Conservation (phyloP, 2,888 invertebrate species). For the Lapara coniferarum region DNA sequence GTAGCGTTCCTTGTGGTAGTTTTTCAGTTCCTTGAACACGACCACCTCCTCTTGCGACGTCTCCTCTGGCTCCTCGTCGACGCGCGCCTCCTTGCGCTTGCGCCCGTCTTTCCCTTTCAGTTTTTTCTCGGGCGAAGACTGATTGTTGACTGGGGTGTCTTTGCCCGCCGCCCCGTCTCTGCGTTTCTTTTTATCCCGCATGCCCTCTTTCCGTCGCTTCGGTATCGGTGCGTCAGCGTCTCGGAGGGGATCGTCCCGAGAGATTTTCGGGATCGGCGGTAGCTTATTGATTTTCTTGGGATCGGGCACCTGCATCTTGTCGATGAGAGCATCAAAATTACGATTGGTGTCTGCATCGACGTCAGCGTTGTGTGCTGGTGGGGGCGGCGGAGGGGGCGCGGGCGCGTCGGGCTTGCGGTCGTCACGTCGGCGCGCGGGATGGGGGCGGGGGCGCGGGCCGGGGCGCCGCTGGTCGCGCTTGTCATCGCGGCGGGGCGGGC, state of each 20-base stretch:
- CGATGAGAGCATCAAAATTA: conserved; percentile 36
- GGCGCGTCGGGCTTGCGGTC: conserved; percentile 27
- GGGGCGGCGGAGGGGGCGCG: conserved; percentile 29
- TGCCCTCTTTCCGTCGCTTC: conserved; percentile 51
- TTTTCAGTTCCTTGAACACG: conserved; percentile 83
- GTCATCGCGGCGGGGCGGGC: too few species aligned
- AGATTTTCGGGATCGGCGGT: conserved; percentile 74
- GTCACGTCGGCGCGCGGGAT: conserved; percentile 27
- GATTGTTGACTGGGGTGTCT: conserved; percentile 38
- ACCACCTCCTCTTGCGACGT: conserved; percentile 53
- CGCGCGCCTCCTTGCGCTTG: conserved; percentile 37
- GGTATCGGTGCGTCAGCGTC: conserved; percentile 29
- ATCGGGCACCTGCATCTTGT: conserved; percentile 54
- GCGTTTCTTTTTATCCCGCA: conserved; percentile 44
- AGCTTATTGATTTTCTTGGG: conserved; percentile 64
- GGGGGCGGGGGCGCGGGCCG: conserved; percentile 38
- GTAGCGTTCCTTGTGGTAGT: conserved; percentile 85
- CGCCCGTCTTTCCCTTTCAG: conserved; percentile 41
- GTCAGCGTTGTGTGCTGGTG: neutral
- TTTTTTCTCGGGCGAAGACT: conserved; percentile 58
- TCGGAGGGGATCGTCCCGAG: conserved; percentile 42
- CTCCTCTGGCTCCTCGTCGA: conserved; percentile 42
- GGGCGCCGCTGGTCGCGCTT: conserved; percentile 44
- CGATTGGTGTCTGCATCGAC: neutral
- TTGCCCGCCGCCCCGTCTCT: conserved; percentile 39